phyloP scores from a whole-genome alignment of 2,113 vertebrate species.

The Trematocara marginatum region DNA sequence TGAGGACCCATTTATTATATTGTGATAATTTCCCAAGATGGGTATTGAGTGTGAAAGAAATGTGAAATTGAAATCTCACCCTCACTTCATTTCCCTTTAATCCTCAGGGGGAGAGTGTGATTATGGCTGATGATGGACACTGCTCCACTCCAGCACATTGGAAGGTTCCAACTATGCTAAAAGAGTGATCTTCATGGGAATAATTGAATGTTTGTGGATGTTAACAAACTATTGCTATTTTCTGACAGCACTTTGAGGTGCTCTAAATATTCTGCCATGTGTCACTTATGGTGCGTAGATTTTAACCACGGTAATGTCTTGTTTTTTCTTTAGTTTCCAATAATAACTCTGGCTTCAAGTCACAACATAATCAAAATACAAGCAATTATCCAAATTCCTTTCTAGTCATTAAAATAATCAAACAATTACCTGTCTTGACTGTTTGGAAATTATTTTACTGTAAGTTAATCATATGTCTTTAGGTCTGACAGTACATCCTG shows the following conservation, averaged over 20 bases:
- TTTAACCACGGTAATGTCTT: neutral
- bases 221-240: neutral
- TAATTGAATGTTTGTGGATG: neutral
- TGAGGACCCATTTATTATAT: constrained; percentile 11
- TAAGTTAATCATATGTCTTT: neutral
- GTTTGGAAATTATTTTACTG: neutral
- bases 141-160: constrained; percentile 15
- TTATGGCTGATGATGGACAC: constrained; percentile 10
- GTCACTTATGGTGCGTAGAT: neutral
- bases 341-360: neutral
- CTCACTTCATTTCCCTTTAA: constrained; percentile 7
- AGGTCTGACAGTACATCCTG: neutral
- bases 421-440: neutral
- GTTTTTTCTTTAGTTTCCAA: neutral
- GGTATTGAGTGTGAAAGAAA: constrained; percentile 31
- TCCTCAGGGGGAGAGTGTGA: constrained; percentile 5
- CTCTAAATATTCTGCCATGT: neutral
- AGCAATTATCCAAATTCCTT: neutral
- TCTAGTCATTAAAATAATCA: neutral
- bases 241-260: neutral
- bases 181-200: neutral
- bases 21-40: constrained; percentile 7
- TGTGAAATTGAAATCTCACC: constrained; percentile 15
- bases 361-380: neutral
- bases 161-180: neutral